phyloP scores from a whole-genome alignment of 2,888 invertebrate species.

The Ethmia dodecea region DNA sequence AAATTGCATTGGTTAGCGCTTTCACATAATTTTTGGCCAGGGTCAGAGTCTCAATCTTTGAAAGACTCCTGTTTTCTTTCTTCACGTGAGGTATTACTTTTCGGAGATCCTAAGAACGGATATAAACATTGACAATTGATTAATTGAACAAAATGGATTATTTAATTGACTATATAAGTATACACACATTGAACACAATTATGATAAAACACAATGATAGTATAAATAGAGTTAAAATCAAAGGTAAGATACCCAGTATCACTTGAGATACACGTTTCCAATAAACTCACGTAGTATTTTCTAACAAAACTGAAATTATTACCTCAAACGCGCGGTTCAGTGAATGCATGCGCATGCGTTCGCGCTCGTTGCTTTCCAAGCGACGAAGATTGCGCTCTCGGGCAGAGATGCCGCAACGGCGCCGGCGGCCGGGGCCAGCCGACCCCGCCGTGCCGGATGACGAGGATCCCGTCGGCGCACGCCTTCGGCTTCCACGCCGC shows the following conservation, averaged over 20 bases:
- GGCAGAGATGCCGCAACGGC: constrained; percentile 87
- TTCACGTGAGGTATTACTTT: constrained; percentile 92
- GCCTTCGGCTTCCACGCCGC: constrained; percentile 41
- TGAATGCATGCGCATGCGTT: constrained; percentile 95
- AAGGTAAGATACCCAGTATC: no score
- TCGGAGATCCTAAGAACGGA: constrained; percentile 84
- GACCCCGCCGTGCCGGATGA: constrained; percentile 35
- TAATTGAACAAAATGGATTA: no score
- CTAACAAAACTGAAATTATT: no score
- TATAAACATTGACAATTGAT: no score
- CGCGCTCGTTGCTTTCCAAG: constrained; percentile 93
- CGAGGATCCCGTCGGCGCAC: constrained; percentile 44
- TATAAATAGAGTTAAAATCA: no score
- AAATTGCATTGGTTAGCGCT: constrained; percentile 91
- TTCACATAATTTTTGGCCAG: constrained; percentile 94
- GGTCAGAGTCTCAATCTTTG: constrained; percentile 92
- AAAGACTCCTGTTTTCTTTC: constrained; percentile 88
- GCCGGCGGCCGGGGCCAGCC: constrained; percentile 71
- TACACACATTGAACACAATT: no score
- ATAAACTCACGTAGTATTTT: no score
- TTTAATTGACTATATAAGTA: no score
- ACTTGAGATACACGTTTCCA: no score
- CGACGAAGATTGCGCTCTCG: constrained; percentile 91
- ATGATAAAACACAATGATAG: no score
- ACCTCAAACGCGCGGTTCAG: constrained; percentile 95